Evolutionary conservation across 2,888 invertebrate genomes (phyloP).

Genomic region (Hermaeophaga mercurialis): DNA sequence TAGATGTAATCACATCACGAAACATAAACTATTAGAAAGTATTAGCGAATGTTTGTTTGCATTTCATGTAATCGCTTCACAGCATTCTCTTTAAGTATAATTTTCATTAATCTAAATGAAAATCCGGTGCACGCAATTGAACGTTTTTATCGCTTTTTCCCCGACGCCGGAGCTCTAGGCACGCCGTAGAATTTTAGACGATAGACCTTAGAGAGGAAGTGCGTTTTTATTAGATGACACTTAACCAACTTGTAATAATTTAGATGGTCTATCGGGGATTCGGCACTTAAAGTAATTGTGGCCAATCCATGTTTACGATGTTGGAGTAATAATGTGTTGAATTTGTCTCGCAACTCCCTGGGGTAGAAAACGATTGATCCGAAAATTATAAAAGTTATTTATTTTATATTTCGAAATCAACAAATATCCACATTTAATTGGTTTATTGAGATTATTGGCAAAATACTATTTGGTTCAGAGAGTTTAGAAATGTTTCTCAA

Average conservation of each 20-base stretch:
- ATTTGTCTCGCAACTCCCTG: slow-evolving; percentile 16
- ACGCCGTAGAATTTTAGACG: neutral
- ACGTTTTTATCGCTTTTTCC: slow-evolving; percentile 2
- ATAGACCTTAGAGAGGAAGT: slow-evolving; percentile 11
- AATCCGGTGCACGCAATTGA: slow-evolving; percentile 10
- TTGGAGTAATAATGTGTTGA: slow-evolving; percentile 24
- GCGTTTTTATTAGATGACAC: slow-evolving; percentile 24
- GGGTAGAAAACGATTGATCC: neutral
- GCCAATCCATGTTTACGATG: slow-evolving; percentile 30
- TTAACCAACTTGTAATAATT: slow-evolving; percentile 29
- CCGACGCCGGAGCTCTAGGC: neutral
- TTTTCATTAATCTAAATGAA: slow-evolving; percentile 8
- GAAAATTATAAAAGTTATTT: slow-evolving; percentile 3
- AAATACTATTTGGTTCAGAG: no score
- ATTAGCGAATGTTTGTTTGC: neutral
- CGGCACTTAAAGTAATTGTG: slow-evolving; percentile 30
- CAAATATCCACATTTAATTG: no score
- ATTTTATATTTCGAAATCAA: no score
- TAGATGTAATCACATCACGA: neutral
- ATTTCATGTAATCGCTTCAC: neutral
- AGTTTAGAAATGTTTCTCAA: no score
- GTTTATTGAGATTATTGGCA: no score
- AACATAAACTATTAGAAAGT: neutral
- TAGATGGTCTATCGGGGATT: slow-evolving; percentile 24
- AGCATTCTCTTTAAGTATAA: neutral